Evolutionary conservation across 2,797 vertebrate species (phyloP).

Genomic region (Danio jaintianensis): DNA sequence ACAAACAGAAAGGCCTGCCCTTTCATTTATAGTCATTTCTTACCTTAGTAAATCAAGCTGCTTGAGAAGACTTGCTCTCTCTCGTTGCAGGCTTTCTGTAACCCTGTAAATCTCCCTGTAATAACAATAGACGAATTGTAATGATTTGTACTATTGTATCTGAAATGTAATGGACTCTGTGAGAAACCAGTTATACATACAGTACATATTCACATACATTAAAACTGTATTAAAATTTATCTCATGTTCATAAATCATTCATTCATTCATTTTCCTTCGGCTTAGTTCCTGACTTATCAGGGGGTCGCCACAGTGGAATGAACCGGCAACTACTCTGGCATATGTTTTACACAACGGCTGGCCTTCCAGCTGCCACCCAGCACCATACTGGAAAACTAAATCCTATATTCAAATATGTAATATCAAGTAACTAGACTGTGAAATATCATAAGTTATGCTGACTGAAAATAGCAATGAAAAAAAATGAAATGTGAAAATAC

Average conservation of each 20-base stretch:
- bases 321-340: too few relatives aligned
- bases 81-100: constrained; percentile 88
- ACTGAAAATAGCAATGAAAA: too few relatives aligned
- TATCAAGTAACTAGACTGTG: neutral
- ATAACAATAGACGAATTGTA: neutral
- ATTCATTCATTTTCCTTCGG: too few relatives aligned
- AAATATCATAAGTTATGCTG: neutral
- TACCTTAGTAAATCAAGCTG: constrained; percentile 93
- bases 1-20: neutral
- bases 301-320: too few relatives aligned
- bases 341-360: too few relatives aligned
- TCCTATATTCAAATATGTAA: neutral
- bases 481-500: too few relatives aligned
- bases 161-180: neutral
- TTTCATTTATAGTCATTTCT: neutral
- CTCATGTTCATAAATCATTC: neutral
- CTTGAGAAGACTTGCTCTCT: constrained; percentile 87
- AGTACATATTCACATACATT: neutral
- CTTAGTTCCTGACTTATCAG: too few relatives aligned
- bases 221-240: neutral
- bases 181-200: neutral
- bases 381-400: too few relatives aligned
- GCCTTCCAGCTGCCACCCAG: too few relatives aligned
- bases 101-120: constrained; percentile 89
- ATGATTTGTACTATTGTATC: too few relatives aligned